Evolutionary conservation across 2,888 invertebrate species (phyloP).

Genomic region (Cosmorhoe ocellata): DNA sequence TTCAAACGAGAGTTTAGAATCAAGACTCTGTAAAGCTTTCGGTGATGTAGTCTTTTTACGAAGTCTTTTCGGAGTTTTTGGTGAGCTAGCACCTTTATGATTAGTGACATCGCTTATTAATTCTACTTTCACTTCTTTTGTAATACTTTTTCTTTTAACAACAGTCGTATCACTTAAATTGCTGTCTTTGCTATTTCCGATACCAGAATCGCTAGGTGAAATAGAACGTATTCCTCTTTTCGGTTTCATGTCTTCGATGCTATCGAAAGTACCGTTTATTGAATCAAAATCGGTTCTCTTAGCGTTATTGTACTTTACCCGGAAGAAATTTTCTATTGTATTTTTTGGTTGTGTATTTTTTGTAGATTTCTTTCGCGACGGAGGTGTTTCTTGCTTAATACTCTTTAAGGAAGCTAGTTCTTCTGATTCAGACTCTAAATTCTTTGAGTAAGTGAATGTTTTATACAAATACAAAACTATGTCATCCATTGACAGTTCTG

Average conservation of each 20-base stretch:
- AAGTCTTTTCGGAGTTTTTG: constrained; percentile 12
- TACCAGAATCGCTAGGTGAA: constrained; percentile 20
- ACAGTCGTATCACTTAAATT: constrained; percentile 2
- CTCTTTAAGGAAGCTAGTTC: constrained; percentile 12
- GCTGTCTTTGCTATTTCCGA: constrained; percentile 20
- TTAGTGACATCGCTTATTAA: not conserved
- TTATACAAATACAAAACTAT: constrained; percentile 74
- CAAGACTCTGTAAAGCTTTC: constrained; percentile 1
- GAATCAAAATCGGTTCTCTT: constrained; percentile 42
- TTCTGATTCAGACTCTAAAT: constrained; percentile 40
- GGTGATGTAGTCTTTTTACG: constrained; percentile 9
- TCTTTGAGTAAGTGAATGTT: constrained; percentile 67
- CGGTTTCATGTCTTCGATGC: constrained; percentile 4
- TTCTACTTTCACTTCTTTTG: constrained; percentile 20
- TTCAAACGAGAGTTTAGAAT: not conserved
- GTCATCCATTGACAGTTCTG: constrained; percentile 73
- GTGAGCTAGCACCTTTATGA: not conserved
- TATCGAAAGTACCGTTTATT: constrained; percentile 1
- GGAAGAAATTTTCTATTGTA: constrained; percentile 25
- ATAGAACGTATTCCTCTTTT: constrained; percentile 35
- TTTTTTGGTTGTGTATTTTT: constrained; percentile 29
- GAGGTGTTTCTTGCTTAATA: constrained; percentile 15
- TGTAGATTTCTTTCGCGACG: constrained; percentile 11
- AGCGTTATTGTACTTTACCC: constrained; percentile 16
- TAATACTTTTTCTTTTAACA: constrained; percentile 5